Base-by-base conservation (phyloP, 2,888 invertebrate genomes). In the Apamea crenata region DNA sequence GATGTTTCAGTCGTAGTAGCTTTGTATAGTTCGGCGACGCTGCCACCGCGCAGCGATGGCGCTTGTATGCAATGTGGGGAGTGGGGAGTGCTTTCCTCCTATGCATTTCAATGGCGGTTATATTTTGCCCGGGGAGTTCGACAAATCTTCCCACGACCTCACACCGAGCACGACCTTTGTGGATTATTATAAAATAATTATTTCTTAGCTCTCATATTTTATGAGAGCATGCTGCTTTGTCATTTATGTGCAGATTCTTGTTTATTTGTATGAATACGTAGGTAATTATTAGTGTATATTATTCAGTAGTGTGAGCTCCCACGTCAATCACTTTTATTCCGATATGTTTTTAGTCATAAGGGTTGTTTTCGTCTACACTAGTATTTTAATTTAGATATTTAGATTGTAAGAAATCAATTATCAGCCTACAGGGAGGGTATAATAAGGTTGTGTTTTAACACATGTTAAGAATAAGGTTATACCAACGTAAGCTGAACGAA, bases 1-100 rank as follows among this genome's bases (percentile, higher is more conserved):
- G 78, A 50, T 25, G 78, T n/a, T 50, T 77, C n/a, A 18, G 61
- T 63, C n/a, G 78, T 8, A 29, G 78, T 77, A 78, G 59, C 5
- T 78, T 40, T 36, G 29, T n/a, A 36, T 29, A 72, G 74, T 53
- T 74, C 14, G 16, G n/a, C 2, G 61, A 36, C 47, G 29, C 36
- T 18, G 29, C 61, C 78, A 36, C 40, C 50, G 18, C 40, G 29
- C 50, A 25, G 40, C 40, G 5, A 29, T 61, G 78, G 61, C 50
- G 61, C 61, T 40, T 18, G 12, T 16, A 36, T 36, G 50, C 29
- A 29, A 16, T 16, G 36, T n/a, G n/a, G n/a, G n/a, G n/a, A 12
- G 21, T 21, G 16, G 53, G 40, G 71, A 40, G 73, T 25, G 10
- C 25, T 29, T 44, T 40, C 16, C 78, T 25, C 29, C 36, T n/a